Evolutionary conservation across 2,888 invertebrate genomes (phyloP), one percentile per base, ranked within the genome.

Genomic region (Lutraria lutraria): DNA sequence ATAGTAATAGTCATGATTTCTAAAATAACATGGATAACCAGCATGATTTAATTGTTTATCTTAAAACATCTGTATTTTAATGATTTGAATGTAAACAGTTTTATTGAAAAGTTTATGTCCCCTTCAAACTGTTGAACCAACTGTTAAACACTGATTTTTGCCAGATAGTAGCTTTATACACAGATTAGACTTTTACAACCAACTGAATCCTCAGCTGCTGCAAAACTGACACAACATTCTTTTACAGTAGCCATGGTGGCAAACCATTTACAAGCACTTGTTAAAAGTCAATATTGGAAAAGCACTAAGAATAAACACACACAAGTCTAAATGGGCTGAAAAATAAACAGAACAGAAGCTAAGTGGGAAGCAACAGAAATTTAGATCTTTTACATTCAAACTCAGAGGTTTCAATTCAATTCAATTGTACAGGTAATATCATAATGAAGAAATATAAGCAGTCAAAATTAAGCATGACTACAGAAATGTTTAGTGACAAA

Each of bases 251-350:
- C 63, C 63, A 25, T 25, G 63, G 25, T 13, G 25, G n/a, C 25
- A 13, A 68, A n/a, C 13, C 21, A 68, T 68, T 68, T 1, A 68
- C 63, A 68, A n/a, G 63, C 25, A 68, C 63, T 68, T 68, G 63
- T 25, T 68, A 68, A n/a, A 68, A n/a, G 63, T 68, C 63, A 68
- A 68, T 68, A 68, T 68, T 68, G 63, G 25, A 25, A n/a, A n/a
- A 25, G 25, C 25, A 68, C 63, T 68, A 25, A 56, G 19, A 15
- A 1, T 68, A 68, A 0, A 16, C 56, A 56, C 56, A 19, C 19
- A 56, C 56, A 56, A 56, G 19, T 56, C 0, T 56, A 56, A 56
- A 56, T 13, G 19, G 56, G 12, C 1, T 15, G 2, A 56, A 15
- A 56, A 56, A 56, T 56, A 56, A 56, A 56, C 56, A 56, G 1